Conservation (phyloP, 2,113 vertebrate species). For the Syngnathus scovelli region DNA sequence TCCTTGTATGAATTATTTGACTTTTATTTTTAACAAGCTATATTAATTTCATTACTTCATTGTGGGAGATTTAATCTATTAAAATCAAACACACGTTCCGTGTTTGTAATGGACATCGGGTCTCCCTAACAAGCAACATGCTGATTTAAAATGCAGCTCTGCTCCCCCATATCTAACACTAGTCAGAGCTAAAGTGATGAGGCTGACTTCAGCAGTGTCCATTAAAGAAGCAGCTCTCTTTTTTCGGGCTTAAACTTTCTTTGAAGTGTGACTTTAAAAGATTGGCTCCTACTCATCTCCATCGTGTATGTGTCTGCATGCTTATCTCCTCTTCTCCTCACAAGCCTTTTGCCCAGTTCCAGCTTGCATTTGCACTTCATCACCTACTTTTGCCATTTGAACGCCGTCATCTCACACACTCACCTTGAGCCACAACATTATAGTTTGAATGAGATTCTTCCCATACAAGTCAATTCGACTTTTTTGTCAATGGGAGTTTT, state of each 20-base stretch:
- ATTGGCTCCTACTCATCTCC: constrained; percentile 17
- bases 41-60: neutral
- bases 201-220: constrained; percentile 17
- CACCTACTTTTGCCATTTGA: constrained; percentile 22
- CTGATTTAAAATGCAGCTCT: constrained; percentile 21
- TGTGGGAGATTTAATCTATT: neutral
- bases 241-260: constrained; percentile 20
- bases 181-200: constrained; percentile 36
- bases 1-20: too few species aligned
- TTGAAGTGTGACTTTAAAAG: constrained; percentile 37
- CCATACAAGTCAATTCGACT: too few species aligned
- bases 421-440: too few species aligned
- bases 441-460: too few species aligned
- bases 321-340: constrained; percentile 40
- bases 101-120: neutral
- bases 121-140: neutral
- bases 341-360: constrained; percentile 20
- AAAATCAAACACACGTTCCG: neutral
- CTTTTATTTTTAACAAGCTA: neutral
- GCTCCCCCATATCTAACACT: constrained; percentile 11
- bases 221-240: constrained; percentile 12
- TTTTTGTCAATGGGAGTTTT: too few species aligned
- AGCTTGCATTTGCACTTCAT: constrained; percentile 25
- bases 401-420: neutral
- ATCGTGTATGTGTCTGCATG: constrained; percentile 14